Conservation (phyloP, 2,113 vertebrate species). For the Aptenodytes patagonicus region DNA sequence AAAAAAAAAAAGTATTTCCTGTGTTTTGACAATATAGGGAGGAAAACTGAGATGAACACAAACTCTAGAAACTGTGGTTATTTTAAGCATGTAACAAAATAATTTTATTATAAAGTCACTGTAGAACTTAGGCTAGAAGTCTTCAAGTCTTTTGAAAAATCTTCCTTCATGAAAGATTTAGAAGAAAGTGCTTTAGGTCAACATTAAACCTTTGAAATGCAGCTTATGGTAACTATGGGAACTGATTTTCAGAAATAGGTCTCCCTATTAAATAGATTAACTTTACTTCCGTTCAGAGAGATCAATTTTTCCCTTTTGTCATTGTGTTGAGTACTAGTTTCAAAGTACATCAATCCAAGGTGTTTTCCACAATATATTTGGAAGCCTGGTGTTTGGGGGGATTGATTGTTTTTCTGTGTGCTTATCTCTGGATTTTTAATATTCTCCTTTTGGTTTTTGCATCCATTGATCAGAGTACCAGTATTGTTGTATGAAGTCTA, state of each 20-base stretch:
- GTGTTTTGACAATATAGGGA: background rate
- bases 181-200: background rate
- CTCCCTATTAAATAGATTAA: background rate
- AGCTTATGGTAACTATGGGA: slow-evolving; percentile 8
- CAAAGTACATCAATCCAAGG: background rate
- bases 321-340: background rate
- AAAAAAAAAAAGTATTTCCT: background rate
- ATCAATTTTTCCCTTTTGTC: background rate
- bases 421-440: background rate
- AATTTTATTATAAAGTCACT: background rate
- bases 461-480: background rate
- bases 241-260: background rate
- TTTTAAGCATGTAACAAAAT: background rate
- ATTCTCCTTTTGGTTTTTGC: background rate
- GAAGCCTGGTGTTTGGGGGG: background rate
- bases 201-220: background rate
- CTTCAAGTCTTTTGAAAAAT: background rate
- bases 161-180: background rate
- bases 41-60: background rate
- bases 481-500: background rate
- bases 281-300: background rate
- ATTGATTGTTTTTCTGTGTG: background rate
- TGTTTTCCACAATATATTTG: background rate
- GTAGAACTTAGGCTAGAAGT: background rate
- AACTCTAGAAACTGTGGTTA: background rate